phyloP scores from a whole-genome alignment of 2,113 vertebrate genomes.

The Megalops atlanticus region DNA sequence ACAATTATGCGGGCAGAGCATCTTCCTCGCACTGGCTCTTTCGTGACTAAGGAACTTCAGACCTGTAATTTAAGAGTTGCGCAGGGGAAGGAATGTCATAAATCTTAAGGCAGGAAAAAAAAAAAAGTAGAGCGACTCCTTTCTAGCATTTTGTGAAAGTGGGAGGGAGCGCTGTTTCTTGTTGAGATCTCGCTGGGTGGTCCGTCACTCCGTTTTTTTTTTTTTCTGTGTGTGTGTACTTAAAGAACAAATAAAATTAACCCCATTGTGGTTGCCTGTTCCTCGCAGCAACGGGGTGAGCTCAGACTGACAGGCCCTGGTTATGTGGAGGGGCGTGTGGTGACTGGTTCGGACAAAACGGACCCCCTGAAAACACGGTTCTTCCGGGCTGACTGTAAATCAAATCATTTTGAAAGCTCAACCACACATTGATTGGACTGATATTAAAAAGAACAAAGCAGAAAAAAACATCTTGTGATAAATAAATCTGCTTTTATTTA shows the following conservation, averaged over 20 bases:
- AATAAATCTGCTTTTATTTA: constrained; percentile 68
- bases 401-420: neutral
- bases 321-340: constrained; percentile 24
- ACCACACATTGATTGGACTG: neutral
- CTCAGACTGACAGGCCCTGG: constrained; percentile 41
- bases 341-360: constrained; percentile 23
- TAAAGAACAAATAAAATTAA: constrained; percentile 75
- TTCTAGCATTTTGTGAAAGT: constrained; percentile 29
- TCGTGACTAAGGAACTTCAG: constrained; percentile 67
- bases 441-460: neutral
- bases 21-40: constrained; percentile 58
- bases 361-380: neutral
- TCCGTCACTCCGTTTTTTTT: constrained; percentile 62
- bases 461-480: constrained; percentile 40
- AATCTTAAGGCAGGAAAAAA: constrained; percentile 61
- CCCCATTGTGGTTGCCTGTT: constrained; percentile 69
- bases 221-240: constrained; percentile 47
- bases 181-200: constrained; percentile 76
- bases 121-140: constrained; percentile 48
- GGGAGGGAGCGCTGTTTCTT: constrained; percentile 58
- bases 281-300: constrained; percentile 47
- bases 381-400: neutral
- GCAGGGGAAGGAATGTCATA: constrained; percentile 67
- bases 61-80: constrained; percentile 77
- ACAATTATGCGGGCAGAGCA: constrained; percentile 41